Base-by-base conservation (phyloP, 2,113 vertebrate genomes). In the Lepisosteus oculatus region DNA sequence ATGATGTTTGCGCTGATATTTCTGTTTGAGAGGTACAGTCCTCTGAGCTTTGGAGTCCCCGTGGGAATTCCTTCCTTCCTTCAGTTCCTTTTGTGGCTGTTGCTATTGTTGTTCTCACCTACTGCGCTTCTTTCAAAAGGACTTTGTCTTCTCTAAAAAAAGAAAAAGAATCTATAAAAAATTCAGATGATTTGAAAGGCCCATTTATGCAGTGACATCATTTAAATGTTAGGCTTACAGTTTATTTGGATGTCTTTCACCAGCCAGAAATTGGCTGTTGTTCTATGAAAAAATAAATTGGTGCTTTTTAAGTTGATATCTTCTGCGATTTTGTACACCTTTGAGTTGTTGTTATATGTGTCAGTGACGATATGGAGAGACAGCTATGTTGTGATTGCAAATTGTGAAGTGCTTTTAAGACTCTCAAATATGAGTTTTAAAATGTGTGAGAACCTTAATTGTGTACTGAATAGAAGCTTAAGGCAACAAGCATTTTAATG, bases 41-140 rank as follows among this genome's bases (percentile, higher is more conserved):
- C 43, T 43, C 68, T 6, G 56, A 61, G 55, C n/a, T 41, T 42
- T 13, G 43, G 17, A 9, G 61, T 42, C 15, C 61, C 61, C 41
- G 17, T 3, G 5, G 43, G 29, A 9, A 63, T 71, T 63, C 59
- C 29, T 29, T 71, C 3, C 2, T 59, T 59, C 51, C n/a, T 54
- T 8, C 41, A 63, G 57, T 59, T 43, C 44, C 43, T 45, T 61
- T 70, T 59, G 14, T 11, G 17, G 68, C 14, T 70, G 68, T 57
- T 61, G 68, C 17, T 29, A 29, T 29, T 29, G 29, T 29, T 29
- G 29, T 29, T 29, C 29, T 29, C 29, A 29, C 29, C 29, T 29
- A 29, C 29, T 29, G 29, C 29, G 29, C 29, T 29, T 29, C 29
- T 29, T 29, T 29, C 29, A 29, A 29, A 29, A 29, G 29, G 29